phyloP scores from a whole-genome alignment of 2,888 invertebrate species.

The Stomorhina lunata region DNA sequence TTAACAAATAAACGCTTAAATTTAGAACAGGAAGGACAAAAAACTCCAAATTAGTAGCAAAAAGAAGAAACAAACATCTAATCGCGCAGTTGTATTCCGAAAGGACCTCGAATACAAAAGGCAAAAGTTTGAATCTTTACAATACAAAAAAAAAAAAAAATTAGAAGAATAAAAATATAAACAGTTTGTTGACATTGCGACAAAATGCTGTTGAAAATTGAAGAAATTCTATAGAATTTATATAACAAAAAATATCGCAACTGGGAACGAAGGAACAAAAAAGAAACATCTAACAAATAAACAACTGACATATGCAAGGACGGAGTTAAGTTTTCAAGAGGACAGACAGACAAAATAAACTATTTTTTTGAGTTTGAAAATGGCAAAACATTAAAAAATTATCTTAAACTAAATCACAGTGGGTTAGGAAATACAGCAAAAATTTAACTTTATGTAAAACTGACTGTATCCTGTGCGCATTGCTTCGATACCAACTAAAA shows the following conservation, averaged over 20 bases:
- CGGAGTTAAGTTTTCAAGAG: background rate
- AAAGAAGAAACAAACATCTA: background rate
- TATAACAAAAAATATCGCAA: background rate
- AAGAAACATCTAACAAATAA: conserved; percentile 33
- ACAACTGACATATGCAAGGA: conserved; percentile 33
- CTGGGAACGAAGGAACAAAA: background rate
- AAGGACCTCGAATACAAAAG: conserved; percentile 8
- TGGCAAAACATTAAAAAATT: background rate
- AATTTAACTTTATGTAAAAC: background rate
- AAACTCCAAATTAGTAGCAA: background rate
- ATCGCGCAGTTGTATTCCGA: background rate
- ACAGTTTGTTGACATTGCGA: conserved; percentile 76
- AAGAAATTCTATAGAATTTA: conserved; percentile 29
- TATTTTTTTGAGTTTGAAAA: background rate
- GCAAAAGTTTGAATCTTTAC: conserved; percentile 23
- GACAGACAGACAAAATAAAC: conserved; percentile 1
- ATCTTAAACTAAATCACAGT: conserved; percentile 6
- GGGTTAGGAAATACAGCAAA: no score
- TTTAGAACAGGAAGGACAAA: conserved; percentile 18
- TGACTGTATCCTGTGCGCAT: no score
- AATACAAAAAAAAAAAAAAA: background rate
- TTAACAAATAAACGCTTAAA: conserved; percentile 59
- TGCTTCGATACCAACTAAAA: no score
- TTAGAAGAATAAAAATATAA: background rate
- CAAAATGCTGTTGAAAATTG: conserved; percentile 69